Evolutionary conservation across 2,888 invertebrate species (phyloP), one percentile per base, ranked within the genome.

Genomic region (Balanococcus diminutus): DNA sequence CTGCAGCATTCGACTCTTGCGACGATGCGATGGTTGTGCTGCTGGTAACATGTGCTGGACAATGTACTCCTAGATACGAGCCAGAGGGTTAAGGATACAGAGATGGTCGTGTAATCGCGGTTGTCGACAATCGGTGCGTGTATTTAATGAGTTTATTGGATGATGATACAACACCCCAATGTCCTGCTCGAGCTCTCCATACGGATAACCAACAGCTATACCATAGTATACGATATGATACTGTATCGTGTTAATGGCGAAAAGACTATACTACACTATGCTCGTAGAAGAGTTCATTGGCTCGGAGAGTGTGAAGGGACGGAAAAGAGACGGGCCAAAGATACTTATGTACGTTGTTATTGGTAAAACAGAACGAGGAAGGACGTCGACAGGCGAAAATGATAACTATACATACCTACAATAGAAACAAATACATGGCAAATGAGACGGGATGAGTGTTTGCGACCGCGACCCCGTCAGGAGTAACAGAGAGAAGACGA

Each of bases 361-460:
- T 46, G 46, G 28, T 28, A 42, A 28, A 39, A 81, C 9, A n/a
- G n/a, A n/a, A n/a, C n/a, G n/a, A n/a, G n/a, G n/a, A n/a, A n/a
- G n/a, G n/a, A n/a, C n/a, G n/a, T n/a, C n/a, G n/a, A n/a, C 42
- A 31, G 16, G 81, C 81, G 81, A 81, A 81, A 81, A 81, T 81
- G 81, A 81, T 46, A 81, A 46, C 81, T 81, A 36, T 25, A 25
- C 46, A 31, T 31, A 46, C 46, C 14, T 4, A 46, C 8, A n/a
- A 9, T 3, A 4, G 31, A 28, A n/a, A 1, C 31, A 31, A 14
- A 75, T 4, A 31, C 31, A 75, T 36, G 3, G 3, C 56, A 11
- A 19, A 56, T 39, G 81, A 39, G 81, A 36, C 19, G n/a, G 11
- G n/a, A 25, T n/a, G 36, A 16, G 8, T 36, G 32, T 32, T 19